phyloP scores from a whole-genome alignment of 1,140 invertebrate species.

The Homalodisca vitripennis region DNA sequence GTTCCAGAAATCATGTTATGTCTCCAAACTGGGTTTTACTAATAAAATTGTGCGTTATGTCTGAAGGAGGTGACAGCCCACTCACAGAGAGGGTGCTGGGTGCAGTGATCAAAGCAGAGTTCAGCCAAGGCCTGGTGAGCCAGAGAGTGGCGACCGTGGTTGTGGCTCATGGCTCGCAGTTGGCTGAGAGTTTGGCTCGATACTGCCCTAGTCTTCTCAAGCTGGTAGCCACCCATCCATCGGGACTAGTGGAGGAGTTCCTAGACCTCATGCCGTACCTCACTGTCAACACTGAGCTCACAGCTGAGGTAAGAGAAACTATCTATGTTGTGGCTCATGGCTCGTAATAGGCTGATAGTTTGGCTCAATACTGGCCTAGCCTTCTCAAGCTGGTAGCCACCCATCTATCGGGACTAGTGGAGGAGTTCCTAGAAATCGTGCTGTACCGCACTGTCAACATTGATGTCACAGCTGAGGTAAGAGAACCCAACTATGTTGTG shows the following conservation, averaged over 20 bases:
- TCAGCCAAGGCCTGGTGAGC: not conserved
- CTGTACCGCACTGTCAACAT: constrained; percentile 7
- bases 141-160: not conserved
- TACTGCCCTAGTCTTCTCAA: constrained; percentile 37
- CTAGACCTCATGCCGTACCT: constrained; percentile 28
- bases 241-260: constrained; percentile 36
- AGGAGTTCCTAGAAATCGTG: constrained; percentile 35
- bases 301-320: not conserved
- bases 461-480: not conserved
- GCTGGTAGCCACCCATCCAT: constrained; percentile 36
- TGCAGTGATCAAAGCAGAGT: not conserved
- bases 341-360: not conserved
- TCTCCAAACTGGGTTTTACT: no score
- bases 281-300: not conserved
- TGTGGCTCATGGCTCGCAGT: not conserved
- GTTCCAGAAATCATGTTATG: no score
- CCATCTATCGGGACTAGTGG: constrained; percentile 35
- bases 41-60: not conserved
- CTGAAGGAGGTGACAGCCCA: not conserved
- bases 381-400: constrained; percentile 36
- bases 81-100: constrained; percentile 1
- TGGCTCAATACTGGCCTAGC: constrained; percentile 32
- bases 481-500: not conserved
- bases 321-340: not conserved
- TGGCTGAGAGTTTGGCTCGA: not conserved